Percentiles rank a stretch among this genome's conserved stretches.
Evolutionary conservation across 2,888 invertebrate species (phyloP).

Genomic region (Aelia acuminata): DNA sequence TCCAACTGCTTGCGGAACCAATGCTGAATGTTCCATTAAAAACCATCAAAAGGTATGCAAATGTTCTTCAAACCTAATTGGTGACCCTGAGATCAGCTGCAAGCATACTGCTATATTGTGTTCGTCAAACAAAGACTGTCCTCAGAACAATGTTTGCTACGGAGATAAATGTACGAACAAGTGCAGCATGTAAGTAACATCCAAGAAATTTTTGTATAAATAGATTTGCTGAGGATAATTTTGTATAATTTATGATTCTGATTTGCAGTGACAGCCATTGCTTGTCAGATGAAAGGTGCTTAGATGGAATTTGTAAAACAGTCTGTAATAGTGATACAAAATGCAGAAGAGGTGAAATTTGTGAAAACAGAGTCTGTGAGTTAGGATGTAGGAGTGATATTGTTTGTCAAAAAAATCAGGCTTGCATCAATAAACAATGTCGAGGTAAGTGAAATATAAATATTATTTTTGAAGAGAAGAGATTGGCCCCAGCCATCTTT

Average conservation of each 20-base stretch:
- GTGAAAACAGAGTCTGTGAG: constrained; percentile 88
- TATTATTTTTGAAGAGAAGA: too few species aligned
- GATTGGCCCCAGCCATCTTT: too few species aligned
- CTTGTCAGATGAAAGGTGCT: constrained; percentile 87
- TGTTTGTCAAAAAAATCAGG: constrained; percentile 80
- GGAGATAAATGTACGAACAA: constrained; percentile 83
- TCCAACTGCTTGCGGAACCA: constrained; percentile 86
- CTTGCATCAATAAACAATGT: constrained; percentile 87
- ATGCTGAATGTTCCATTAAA: constrained; percentile 80
- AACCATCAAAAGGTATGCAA: constrained; percentile 82
- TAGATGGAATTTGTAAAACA: constrained; percentile 84
- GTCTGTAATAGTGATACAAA: constrained; percentile 89
- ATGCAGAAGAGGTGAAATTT: constrained; percentile 86
- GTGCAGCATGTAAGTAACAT: constrained; percentile 78
- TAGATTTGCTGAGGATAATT: not conserved
- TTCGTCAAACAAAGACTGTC: constrained; percentile 78
- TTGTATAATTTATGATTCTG: constrained; percentile 57
- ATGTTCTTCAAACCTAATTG: constrained; percentile 80
- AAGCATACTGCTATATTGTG: constrained; percentile 79
- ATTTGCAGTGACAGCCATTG: constrained; percentile 82
- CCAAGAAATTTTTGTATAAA: not conserved
- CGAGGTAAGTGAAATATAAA: constrained; percentile 74
- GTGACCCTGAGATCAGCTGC: constrained; percentile 83
- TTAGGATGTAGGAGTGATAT: constrained; percentile 89
- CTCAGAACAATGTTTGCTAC: constrained; percentile 80